Conservation (phyloP, 2,888 invertebrate species). For the Sylvicola cinctus region DNA sequence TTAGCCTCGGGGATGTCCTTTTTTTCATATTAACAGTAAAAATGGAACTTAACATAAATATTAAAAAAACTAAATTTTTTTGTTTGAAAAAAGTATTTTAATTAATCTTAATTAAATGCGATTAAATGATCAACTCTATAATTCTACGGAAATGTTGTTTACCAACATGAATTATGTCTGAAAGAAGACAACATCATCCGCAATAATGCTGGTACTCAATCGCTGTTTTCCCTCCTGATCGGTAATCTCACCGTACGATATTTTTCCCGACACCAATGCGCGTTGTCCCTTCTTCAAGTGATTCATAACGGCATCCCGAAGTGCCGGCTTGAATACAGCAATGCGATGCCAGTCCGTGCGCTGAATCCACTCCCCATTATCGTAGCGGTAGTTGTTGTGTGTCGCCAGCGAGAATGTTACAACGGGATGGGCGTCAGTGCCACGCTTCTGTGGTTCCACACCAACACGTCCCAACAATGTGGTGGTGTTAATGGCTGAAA, state of each 20-base stretch:
- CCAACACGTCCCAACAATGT: conserved; percentile 74
- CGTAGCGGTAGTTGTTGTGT: conserved; percentile 52
- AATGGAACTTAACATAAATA: too few relatives aligned
- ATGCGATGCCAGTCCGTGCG: conserved; percentile 85
- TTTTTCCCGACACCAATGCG: conserved; percentile 58
- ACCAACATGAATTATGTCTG: too few relatives aligned
- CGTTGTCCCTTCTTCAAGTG: conserved; percentile 73
- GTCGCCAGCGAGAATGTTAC: conserved; percentile 80
- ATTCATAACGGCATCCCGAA: conserved; percentile 58
- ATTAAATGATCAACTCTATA: too few relatives aligned
- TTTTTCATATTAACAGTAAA: too few relatives aligned
- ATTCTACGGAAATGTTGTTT: too few relatives aligned
- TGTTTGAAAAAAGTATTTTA: too few relatives aligned
- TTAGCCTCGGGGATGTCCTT: too few relatives aligned
- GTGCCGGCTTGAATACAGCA: conserved; percentile 64
- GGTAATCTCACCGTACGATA: conserved; percentile 69
- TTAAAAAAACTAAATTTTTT: too few relatives aligned
- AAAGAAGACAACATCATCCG: conserved; percentile 75
- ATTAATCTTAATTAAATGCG: too few relatives aligned
- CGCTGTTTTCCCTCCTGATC: conserved; percentile 51
- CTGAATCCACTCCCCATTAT: conserved; percentile 58
- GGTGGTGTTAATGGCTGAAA: conserved; percentile 58
- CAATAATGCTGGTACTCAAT: conserved; percentile 59
- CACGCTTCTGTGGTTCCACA: conserved; percentile 70
- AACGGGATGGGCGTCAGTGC: conserved; percentile 62